Conservation (phyloP, 2,797 vertebrate genomes). For the Platalea minor region DNA sequence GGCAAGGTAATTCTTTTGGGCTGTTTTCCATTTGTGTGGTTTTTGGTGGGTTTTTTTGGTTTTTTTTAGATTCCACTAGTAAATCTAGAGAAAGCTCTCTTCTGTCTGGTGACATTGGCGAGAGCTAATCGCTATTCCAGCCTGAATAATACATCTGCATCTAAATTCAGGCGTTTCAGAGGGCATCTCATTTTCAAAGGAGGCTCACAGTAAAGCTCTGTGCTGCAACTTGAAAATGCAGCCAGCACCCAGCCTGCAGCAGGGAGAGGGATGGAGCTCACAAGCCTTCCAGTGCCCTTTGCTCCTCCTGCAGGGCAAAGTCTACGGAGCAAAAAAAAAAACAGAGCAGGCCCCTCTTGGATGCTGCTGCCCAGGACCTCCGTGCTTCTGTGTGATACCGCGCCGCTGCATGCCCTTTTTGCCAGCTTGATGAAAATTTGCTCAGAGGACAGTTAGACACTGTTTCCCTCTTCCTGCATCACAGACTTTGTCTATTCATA, state of each 20-base stretch:
- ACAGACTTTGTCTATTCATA: not conserved
- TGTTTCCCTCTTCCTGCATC: not conserved
- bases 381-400: not conserved
- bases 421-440: not conserved
- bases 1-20: not conserved
- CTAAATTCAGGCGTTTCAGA: not conserved
- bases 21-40: not conserved
- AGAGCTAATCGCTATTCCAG: not conserved
- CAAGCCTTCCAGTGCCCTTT: not conserved
- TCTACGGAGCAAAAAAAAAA: not conserved
- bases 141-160: not conserved
- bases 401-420: not conserved
- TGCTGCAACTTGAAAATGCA: not conserved
- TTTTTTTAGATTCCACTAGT: not conserved
- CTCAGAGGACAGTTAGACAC: not conserved
- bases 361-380: not conserved
- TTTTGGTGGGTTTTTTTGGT: not conserved
- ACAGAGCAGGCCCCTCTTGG: not conserved
- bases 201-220: not conserved
- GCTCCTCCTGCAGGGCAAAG: not conserved
- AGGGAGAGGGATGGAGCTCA: not conserved
- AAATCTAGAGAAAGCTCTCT: not conserved
- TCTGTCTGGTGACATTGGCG: not conserved
- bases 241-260: not conserved
- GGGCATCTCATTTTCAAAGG: not conserved